These are phyloP conservation scores for Tachuris rubrigastra DNA, from an alignment of 2,113 vertebrate genomes.

Conservation along the genomic window DNA sequence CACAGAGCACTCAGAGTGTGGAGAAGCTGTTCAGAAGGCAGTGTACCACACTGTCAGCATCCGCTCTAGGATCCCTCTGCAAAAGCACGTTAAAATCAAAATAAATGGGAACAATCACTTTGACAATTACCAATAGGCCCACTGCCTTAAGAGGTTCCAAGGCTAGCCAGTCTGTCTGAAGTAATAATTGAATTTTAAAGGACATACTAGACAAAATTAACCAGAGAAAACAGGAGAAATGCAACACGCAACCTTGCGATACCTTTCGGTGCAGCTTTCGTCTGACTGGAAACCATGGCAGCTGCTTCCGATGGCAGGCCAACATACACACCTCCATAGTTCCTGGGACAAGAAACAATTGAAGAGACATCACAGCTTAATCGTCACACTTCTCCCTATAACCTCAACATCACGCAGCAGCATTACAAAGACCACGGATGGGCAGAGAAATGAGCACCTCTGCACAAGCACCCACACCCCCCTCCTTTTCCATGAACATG, in stretches of 20 bases:
- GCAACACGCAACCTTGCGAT: not conserved
- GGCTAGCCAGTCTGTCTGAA: not conserved
- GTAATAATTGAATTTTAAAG: conserved; percentile 12
- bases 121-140: not conserved
- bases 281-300: conserved; percentile 80
- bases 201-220: not conserved
- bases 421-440: not conserved
- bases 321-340: conserved; percentile 94
- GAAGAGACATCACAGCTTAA: not conserved
- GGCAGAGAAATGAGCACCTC: not conserved
- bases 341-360: conserved; percentile 71
- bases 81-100: not conserved
- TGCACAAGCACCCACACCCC: not conserved
- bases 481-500: not conserved
- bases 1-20: not conserved
- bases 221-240: not conserved
- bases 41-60: not conserved
- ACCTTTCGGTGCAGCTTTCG: conserved; percentile 87
- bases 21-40: conserved; percentile 35
- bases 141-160: not conserved
- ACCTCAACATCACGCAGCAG: not conserved
- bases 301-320: conserved; percentile 85
- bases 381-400: not conserved
- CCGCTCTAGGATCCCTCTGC: not conserved
- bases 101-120: not conserved